Evolutionary conservation across 2,888 invertebrate species (phyloP), one percentile per base, ranked within the genome.

Genomic region (Drosophila neutralis): DNA sequence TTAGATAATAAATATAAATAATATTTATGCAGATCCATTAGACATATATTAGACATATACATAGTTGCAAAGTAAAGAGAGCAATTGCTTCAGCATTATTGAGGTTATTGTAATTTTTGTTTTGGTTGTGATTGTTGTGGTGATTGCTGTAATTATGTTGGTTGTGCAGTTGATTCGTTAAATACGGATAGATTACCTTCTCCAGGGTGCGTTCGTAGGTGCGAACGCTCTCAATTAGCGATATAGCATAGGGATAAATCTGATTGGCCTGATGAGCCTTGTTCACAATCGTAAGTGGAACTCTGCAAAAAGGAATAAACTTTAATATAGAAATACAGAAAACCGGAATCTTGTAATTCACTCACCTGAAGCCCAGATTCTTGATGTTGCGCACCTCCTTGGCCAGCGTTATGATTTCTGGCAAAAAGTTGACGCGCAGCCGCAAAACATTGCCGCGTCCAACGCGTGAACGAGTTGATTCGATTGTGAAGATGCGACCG

Each of bases 251-350:
- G 0, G 99, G 99, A 93, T 99, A 99, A 18, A 99, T 95, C 92
- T 98, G 98, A 93, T 99, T 99, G 1, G 99, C 99, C 93, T 98
- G 98, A 93, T 99, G 99, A 6, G 99, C 99, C 93, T 99, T 99
- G 94, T 99, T 99, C 36, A 99, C 98, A 80, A 99, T 99, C 0
- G 98, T 98, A 89, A 99, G 93, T 2, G 99, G 99, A 40, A 99
- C 98, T 82, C 99, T 96, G 93, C 8, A 76, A 72, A 15, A 6
- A 18, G 0, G 27, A 31, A 15, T 6, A 18, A 8, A 45, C 3
- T 36, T 36, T 7, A 6, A 36, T 18, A 58, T 2, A 45, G 8
- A 24, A 45, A 24, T 7, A 38, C 7, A 7, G 15, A 4, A 1
- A n/a, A 59, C 21, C 3, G 21, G 0, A 24, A 10, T n/a, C 6